Evolutionary conservation across 1,140 invertebrate species (phyloP).

Genomic region (Mizuhopecten yessoensis): DNA sequence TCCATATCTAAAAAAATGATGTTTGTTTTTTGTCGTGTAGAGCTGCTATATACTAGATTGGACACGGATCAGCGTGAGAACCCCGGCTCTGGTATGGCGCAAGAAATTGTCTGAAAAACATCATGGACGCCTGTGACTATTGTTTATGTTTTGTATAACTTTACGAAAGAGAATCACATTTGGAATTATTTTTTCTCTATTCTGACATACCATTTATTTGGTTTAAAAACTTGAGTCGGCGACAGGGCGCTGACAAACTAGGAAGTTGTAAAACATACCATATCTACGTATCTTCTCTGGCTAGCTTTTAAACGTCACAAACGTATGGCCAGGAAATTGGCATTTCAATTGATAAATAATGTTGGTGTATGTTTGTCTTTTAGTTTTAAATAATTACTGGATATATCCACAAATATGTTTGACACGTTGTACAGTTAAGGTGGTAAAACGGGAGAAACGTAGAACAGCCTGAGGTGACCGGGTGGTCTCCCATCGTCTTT

Average conservation of each 20-base stretch:
- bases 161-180: neutral
- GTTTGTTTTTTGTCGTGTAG: slow-evolving; percentile 29
- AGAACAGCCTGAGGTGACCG: neutral
- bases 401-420: no score
- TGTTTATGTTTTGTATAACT: slow-evolving; percentile 29
- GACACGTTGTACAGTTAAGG: neutral
- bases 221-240: neutral
- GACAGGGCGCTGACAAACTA: neutral
- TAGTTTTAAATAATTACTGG: no score
- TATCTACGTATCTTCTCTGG: neutral
- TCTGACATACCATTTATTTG: neutral
- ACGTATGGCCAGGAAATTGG: no score
- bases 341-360: no score
- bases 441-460: neutral
- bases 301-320: neutral
- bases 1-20: slow-evolving; percentile 18
- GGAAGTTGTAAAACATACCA: neutral
- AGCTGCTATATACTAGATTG: slow-evolving; percentile 14
- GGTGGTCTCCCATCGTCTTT: neutral
- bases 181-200: no score
- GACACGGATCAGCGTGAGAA: slow-evolving; percentile 3
- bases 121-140: neutral
- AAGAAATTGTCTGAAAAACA: slow-evolving; percentile 8
- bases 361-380: no score
- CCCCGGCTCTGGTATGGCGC: neutral